A percentile compares a stretch with the other conserved stretches of the same genome.
phyloP scores from a whole-genome alignment of 2,888 invertebrate genomes.

The Diploptera punctata region DNA sequence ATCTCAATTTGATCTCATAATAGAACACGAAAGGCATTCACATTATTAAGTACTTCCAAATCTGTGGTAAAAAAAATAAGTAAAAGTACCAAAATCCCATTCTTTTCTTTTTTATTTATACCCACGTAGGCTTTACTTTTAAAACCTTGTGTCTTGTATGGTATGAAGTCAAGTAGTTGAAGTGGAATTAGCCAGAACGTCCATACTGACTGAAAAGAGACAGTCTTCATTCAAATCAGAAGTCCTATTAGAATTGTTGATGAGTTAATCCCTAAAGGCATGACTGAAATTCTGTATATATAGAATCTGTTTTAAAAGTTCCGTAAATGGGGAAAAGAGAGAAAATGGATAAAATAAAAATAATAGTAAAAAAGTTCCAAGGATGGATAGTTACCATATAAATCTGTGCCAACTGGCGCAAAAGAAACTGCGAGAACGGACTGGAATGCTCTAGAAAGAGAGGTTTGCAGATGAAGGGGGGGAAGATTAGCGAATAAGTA shows the following conservation, averaged over 20 bases:
- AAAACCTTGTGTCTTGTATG: too few relatives aligned
- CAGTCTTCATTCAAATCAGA: too few relatives aligned
- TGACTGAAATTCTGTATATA: background rate
- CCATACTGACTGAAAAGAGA: background rate
- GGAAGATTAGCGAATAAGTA: slow-evolving; percentile 26
- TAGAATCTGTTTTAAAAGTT: background rate
- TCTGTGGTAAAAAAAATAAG: too few relatives aligned
- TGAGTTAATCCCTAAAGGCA: slow-evolving; percentile 23
- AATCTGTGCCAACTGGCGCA: slow-evolving; percentile 14
- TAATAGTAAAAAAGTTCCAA: background rate
- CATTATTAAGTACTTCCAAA: too few relatives aligned
- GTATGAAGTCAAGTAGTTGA: too few relatives aligned
- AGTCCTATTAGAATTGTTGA: slow-evolving; percentile 33
- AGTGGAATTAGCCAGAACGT: background rate
- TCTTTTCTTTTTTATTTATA: too few relatives aligned
- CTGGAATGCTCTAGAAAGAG: background rate
- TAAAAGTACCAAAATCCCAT: too few relatives aligned
- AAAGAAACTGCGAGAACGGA: background rate
- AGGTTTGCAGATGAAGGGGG: background rate
- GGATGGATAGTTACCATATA: slow-evolving; percentile 15
- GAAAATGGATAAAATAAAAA: slow-evolving; percentile 14
- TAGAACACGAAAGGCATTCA: too few relatives aligned
- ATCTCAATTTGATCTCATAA: too few relatives aligned
- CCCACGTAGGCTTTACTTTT: too few relatives aligned
- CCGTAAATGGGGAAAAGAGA: slow-evolving; percentile 13